These are phyloP conservation scores for Pelobates cultripes DNA, from an alignment of 2,797 vertebrate species.

Conservation along the genomic window DNA sequence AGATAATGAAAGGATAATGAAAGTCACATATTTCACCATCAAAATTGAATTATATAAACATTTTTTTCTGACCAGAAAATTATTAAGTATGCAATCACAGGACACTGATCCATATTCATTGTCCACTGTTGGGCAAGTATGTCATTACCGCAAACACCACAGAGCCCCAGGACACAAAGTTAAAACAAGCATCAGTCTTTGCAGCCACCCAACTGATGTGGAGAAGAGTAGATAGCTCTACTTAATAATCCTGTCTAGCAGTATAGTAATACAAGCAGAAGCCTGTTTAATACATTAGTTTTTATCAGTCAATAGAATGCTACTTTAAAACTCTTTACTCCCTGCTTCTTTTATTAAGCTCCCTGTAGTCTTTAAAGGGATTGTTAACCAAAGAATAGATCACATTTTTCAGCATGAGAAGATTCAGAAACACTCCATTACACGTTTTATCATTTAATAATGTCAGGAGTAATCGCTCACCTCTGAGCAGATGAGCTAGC, in stretches of 20 bases:
- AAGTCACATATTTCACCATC: conserved; percentile 42
- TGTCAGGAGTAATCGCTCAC: conserved; percentile 79
- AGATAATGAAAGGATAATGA: conserved; percentile 47
- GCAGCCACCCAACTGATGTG: conserved; percentile 59
- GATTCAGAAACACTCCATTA: conserved; percentile 88
- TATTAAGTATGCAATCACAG: conserved; percentile 63
- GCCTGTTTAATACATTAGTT: conserved; percentile 76
- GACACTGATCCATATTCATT: conserved; percentile 61
- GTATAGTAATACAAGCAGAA: conserved; percentile 64
- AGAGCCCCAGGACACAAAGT: conserved; percentile 57
- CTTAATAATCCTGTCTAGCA: conserved; percentile 70
- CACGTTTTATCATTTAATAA: conserved; percentile 77
- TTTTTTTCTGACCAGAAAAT: conserved; percentile 39
- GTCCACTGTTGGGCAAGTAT: conserved; percentile 48
- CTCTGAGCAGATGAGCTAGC: conserved; percentile 90
- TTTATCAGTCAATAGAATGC: conserved; percentile 77
- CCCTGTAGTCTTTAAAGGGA: conserved; percentile 83
- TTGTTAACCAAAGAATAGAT: conserved; percentile 93
- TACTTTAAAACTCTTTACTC: conserved; percentile 81
- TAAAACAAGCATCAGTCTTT: conserved; percentile 57
- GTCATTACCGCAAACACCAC: conserved; percentile 25
- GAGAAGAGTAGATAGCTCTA: conserved; percentile 58
- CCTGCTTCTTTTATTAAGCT: conserved; percentile 79
- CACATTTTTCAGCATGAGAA: conserved; percentile 81
- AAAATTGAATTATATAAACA: conserved; percentile 57